Evolutionary conservation across 1,140 invertebrate species (phyloP).

Genomic region (Paraescarpia echinospica): DNA sequence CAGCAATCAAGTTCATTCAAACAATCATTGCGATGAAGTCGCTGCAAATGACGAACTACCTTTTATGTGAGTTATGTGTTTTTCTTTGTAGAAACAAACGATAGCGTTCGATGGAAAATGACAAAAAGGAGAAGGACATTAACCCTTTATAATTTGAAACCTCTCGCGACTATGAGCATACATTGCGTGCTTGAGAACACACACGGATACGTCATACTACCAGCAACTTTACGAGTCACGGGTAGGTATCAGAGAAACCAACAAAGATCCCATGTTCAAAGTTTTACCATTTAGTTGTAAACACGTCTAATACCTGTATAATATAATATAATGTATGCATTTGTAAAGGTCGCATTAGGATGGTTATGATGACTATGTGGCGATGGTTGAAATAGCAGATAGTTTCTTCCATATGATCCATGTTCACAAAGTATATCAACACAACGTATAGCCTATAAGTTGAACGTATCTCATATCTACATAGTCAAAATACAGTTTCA

Average conservation of each 20-base stretch:
- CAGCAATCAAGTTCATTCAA: background rate
- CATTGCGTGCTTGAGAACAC: background rate
- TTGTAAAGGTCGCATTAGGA: background rate
- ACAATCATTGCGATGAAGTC: background rate
- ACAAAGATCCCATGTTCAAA: background rate
- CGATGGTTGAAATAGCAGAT: too few relatives aligned
- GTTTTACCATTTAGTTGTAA: background rate
- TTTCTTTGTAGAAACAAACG: background rate
- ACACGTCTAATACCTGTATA: background rate
- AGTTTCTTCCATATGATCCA: too few relatives aligned
- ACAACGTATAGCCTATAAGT: too few relatives aligned
- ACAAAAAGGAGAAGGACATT: background rate
- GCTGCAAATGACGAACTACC: background rate
- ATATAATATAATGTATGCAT: background rate
- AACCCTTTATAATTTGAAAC: background rate
- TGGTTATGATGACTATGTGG: background rate
- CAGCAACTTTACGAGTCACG: background rate
- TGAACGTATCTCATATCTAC: too few relatives aligned
- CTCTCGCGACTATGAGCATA: background rate
- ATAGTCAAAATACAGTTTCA: too few relatives aligned
- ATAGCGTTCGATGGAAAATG: background rate
- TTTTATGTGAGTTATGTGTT: background rate
- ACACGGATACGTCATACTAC: background rate
- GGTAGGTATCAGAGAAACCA: background rate
- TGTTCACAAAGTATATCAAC: too few relatives aligned